These are phyloP conservation scores for Lithosia quadra DNA, from an alignment of 2,888 invertebrate species.

Conservation along the genomic window DNA sequence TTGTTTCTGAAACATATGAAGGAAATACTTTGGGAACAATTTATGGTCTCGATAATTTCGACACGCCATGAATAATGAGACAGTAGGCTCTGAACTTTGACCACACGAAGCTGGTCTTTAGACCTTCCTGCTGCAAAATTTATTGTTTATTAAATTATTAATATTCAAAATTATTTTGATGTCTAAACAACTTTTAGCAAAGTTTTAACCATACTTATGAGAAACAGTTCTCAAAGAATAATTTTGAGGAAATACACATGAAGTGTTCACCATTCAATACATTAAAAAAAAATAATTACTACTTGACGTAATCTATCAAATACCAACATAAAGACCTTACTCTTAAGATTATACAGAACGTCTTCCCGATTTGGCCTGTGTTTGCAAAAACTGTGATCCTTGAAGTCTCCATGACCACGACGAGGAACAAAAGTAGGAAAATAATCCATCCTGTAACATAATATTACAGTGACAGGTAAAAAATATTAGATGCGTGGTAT, in stretches of 20 bases:
- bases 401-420: too few species aligned
- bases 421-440: not conserved
- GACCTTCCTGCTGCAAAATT: not conserved
- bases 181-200: not conserved
- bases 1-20: not conserved
- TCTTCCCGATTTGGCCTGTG: not conserved
- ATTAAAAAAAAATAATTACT: not conserved
- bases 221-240: not conserved
- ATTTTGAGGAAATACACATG: too few species aligned
- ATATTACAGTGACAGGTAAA: not conserved
- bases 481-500: not conserved
- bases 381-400: not conserved
- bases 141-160: not conserved
- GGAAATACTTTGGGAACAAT: not conserved
- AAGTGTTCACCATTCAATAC: not conserved
- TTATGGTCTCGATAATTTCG: not conserved
- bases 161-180: not conserved
- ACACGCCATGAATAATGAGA: not conserved
- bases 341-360: not conserved
- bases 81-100: not conserved
- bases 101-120: not conserved
- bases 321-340: not conserved
- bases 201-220: not conserved
- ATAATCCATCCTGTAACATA: constrained; percentile 1
- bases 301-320: not conserved